phyloP scores from a whole-genome alignment of 2,888 invertebrate species.

The Limnephilus lunatus region DNA sequence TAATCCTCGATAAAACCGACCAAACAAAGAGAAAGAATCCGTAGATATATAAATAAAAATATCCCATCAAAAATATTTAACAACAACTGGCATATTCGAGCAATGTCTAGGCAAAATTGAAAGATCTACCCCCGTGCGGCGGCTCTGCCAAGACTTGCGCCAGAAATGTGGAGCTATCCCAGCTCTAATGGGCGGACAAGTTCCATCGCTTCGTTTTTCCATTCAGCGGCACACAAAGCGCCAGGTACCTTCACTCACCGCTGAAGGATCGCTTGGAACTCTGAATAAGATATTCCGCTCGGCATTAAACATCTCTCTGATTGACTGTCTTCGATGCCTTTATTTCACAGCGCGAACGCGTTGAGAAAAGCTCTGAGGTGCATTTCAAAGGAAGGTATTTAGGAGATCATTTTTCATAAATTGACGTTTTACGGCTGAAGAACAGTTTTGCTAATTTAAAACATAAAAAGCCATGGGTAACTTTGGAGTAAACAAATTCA shows the following conservation, averaged over 20 bases:
- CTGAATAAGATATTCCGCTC: background rate
- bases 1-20: too few relatives aligned
- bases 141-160: slow-evolving; percentile 5
- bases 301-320: background rate
- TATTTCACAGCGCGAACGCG: background rate
- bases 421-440: background rate
- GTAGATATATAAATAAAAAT: too few relatives aligned
- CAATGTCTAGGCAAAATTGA: too few relatives aligned
- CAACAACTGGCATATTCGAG: too few relatives aligned
- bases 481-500: too few relatives aligned
- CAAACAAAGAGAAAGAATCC: too few relatives aligned
- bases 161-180: background rate
- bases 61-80: too few relatives aligned
- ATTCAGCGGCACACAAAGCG: slow-evolving; percentile 6
- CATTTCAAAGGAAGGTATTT: background rate
- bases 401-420: background rate
- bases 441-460: background rate
- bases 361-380: background rate
- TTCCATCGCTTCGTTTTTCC: slow-evolving; percentile 16
- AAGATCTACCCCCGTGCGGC: background rate
- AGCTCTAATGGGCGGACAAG: slow-evolving; percentile 7
- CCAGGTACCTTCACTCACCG: background rate
- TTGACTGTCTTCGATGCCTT: background rate
- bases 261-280: background rate
- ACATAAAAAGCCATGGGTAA: too few relatives aligned